phyloP scores from a whole-genome alignment of 92 coral and sea anemone species.

The Epizoanthus illoricatus region DNA sequence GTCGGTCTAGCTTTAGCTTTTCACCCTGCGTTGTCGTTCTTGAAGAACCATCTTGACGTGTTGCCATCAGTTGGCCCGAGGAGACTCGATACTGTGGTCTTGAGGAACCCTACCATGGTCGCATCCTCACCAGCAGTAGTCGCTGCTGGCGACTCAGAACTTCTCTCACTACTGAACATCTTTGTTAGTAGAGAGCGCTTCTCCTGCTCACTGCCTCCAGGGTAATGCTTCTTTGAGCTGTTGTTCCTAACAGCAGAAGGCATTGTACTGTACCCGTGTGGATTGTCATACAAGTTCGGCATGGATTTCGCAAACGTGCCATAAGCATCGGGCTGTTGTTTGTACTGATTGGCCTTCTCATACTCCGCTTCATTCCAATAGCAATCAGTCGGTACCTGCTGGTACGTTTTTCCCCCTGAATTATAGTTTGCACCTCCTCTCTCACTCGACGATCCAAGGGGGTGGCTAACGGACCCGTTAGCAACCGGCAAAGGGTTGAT shows the following conservation, averaged over 20 bases:
- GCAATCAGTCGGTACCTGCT: slow-evolving; percentile 23
- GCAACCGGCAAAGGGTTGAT: slow-evolving; percentile 1
- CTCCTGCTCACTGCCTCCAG: slow-evolving; percentile 15
- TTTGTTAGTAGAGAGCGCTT: slow-evolving; percentile 50
- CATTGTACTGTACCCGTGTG: background rate
- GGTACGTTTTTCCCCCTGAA: background rate
- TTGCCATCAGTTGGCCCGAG: slow-evolving; percentile 37
- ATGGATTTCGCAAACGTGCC: slow-evolving; percentile 23
- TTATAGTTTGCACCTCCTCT: background rate
- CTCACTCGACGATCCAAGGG: background rate
- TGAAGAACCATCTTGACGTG: too few species aligned
- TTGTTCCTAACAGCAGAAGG: background rate
- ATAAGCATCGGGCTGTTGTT: slow-evolving; percentile 43
- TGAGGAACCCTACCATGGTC: slow-evolving; percentile 67
- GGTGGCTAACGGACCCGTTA: background rate
- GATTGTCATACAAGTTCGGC: slow-evolving; percentile 34
- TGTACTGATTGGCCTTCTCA: slow-evolving; percentile 42
- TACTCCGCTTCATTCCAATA: slow-evolving; percentile 33
- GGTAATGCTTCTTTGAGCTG: slow-evolving; percentile 11
- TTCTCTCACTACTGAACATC: slow-evolving; percentile 45
- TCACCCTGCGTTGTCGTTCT: too few species aligned
- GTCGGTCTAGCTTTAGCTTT: too few species aligned
- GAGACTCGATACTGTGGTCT: slow-evolving; percentile 64
- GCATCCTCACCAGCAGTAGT: slow-evolving; percentile 41
- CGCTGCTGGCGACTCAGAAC: slow-evolving; percentile 9